A percentile compares a stretch with the other conserved stretches of the same genome.
phyloP scores from a whole-genome alignment of 2,113 vertebrate species.

The Gambusia holbrooki region DNA sequence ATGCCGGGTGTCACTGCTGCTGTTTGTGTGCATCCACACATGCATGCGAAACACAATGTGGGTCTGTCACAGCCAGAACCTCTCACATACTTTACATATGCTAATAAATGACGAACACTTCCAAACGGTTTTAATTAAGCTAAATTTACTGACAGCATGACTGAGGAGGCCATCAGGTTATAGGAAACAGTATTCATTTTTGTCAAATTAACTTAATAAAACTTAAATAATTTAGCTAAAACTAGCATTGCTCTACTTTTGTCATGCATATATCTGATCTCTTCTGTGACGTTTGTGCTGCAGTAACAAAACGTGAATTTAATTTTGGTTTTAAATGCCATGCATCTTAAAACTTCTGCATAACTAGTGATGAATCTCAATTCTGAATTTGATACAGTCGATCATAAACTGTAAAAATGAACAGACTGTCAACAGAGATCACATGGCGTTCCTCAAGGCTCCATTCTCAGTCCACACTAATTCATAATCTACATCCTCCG shows the following conservation, averaged over 20 bases:
- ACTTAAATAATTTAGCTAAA: not conserved
- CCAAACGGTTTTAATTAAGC: constrained; percentile 16
- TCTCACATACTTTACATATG: constrained; percentile 13
- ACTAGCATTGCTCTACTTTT: not conserved
- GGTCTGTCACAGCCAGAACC: constrained; percentile 29
- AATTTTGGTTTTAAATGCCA: no score
- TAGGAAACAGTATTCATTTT: not conserved
- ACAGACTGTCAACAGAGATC: not conserved
- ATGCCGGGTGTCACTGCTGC: constrained; percentile 51
- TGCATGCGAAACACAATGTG: constrained; percentile 41
- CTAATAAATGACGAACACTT: not conserved
- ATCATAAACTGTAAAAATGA: not conserved
- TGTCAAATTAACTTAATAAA: not conserved
- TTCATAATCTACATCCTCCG: not conserved
- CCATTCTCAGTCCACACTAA: not conserved
- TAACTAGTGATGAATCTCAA: no score
- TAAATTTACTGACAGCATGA: not conserved
- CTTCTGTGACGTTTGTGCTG: no score
- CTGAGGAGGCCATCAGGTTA: not conserved
- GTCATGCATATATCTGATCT: no score
- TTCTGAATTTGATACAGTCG: no score
- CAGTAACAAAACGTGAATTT: no score
- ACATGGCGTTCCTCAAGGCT: not conserved
- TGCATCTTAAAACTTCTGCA: no score
- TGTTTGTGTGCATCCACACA: constrained; percentile 66